Evolutionary conservation across 2,113 vertebrate genomes (phyloP).

Genomic region (Pangasianodon gigas): DNA sequence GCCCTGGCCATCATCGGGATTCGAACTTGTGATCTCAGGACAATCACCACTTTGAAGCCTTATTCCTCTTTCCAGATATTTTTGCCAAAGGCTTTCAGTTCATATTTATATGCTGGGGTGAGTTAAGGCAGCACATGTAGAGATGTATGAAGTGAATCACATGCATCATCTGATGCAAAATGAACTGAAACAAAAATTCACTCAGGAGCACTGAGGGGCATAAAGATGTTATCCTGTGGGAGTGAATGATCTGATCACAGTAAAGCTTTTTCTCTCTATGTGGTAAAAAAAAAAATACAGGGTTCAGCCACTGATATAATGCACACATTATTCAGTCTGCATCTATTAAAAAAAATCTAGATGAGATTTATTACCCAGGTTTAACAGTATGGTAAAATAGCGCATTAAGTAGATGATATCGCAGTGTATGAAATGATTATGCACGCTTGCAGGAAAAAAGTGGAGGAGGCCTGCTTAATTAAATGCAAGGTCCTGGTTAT

Average conservation of each 20-base stretch:
- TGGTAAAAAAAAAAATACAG: constrained; percentile 34
- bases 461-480: constrained; percentile 70
- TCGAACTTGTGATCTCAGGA: not conserved
- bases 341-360: constrained; percentile 71
- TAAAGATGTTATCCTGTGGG: constrained; percentile 62
- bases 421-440: constrained; percentile 74
- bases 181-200: constrained; percentile 52
- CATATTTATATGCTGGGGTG: not conserved
- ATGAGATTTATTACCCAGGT: constrained; percentile 75
- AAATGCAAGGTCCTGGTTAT: constrained; percentile 72
- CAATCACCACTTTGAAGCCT: not conserved
- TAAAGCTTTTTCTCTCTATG: constrained; percentile 63
- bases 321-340: constrained; percentile 73
- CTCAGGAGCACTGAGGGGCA: constrained; percentile 49
- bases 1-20: not conserved
- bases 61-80: not conserved
- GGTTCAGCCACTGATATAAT: constrained; percentile 69
- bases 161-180: constrained; percentile 57
- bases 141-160: constrained; percentile 48
- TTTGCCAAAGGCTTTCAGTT: not conserved
- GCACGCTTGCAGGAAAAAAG: constrained; percentile 62
- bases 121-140: constrained; percentile 11
- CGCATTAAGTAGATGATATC: constrained; percentile 81
- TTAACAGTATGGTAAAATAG: constrained; percentile 80
- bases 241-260: constrained; percentile 64